phyloP scores from a whole-genome alignment of 2,113 vertebrate species.

The Solenodon paradoxus region DNA sequence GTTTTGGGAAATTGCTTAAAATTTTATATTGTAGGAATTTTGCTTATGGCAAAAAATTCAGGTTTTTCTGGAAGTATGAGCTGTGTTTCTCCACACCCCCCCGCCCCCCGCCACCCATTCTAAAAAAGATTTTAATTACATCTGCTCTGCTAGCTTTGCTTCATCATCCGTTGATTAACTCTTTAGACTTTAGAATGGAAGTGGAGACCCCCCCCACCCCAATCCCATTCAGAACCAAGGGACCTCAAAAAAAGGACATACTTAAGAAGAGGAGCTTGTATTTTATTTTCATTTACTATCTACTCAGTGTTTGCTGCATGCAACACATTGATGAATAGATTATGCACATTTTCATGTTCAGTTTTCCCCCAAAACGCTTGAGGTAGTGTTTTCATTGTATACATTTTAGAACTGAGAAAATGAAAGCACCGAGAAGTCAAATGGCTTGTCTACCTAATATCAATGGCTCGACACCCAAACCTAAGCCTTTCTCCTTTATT shows the following conservation, averaged over 20 bases:
- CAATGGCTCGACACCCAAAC: background rate
- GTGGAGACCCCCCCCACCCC: too few relatives aligned
- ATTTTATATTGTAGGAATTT: slow-evolving; percentile 44
- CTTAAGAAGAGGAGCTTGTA: background rate
- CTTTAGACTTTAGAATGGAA: background rate
- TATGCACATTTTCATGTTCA: background rate
- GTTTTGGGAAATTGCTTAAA: slow-evolving; percentile 14
- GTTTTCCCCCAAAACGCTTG: background rate
- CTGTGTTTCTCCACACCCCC: background rate
- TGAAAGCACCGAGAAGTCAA: background rate
- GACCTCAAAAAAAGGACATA: background rate
- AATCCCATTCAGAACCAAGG: background rate
- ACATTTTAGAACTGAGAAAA: background rate
- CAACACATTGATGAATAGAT: background rate
- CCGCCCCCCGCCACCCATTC: too few relatives aligned
- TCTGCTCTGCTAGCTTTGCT: background rate
- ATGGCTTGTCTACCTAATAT: background rate
- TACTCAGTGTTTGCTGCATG: background rate
- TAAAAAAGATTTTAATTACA: background rate
- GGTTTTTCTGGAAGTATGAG: slow-evolving; percentile 11
- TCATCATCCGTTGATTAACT: background rate
- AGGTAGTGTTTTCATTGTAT: background rate
- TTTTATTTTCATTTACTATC: background rate
- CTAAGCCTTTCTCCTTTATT: background rate
- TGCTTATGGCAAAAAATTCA: slow-evolving; percentile 47